Percentiles rank a stretch among this genome's conserved stretches.
Evolutionary conservation across 2,888 invertebrate genomes (phyloP).

Genomic region (Lumbricus terrestris): DNA sequence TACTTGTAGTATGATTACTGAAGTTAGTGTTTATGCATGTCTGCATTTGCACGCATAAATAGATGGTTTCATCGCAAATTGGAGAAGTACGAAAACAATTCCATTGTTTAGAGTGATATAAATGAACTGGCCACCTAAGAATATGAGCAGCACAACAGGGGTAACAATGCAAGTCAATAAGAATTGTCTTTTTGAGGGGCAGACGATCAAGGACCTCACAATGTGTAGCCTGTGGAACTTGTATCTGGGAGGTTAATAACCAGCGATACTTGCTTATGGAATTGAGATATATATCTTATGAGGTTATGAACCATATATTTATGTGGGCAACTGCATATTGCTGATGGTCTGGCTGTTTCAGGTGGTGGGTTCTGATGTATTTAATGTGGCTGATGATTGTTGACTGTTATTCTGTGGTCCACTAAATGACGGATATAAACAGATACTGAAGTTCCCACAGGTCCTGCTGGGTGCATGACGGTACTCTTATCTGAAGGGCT

Average conservation of each 20-base stretch:
- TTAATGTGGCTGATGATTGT: background rate
- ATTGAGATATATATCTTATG: background rate
- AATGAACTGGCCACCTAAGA: background rate
- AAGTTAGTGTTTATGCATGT: background rate
- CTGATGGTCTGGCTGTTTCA: background rate
- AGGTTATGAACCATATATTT: background rate
- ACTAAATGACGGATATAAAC: background rate
- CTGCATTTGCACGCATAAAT: background rate
- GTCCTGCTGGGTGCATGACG: background rate
- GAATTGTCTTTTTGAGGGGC: background rate
- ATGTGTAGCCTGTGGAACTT: background rate
- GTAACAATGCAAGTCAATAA: background rate
- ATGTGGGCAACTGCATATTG: background rate
- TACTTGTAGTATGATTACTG: background rate
- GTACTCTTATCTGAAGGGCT: background rate
- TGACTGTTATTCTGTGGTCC: background rate
- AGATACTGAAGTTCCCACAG: background rate
- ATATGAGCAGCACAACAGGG: background rate
- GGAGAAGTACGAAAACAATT: background rate
- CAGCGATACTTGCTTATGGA: background rate
- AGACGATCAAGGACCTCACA: background rate
- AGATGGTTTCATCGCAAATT: background rate
- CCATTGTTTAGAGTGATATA: background rate
- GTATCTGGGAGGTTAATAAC: background rate
- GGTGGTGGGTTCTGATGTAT: background rate